Conservation (phyloP, 2,113 vertebrate species). For the Pedionomus torquatus region DNA sequence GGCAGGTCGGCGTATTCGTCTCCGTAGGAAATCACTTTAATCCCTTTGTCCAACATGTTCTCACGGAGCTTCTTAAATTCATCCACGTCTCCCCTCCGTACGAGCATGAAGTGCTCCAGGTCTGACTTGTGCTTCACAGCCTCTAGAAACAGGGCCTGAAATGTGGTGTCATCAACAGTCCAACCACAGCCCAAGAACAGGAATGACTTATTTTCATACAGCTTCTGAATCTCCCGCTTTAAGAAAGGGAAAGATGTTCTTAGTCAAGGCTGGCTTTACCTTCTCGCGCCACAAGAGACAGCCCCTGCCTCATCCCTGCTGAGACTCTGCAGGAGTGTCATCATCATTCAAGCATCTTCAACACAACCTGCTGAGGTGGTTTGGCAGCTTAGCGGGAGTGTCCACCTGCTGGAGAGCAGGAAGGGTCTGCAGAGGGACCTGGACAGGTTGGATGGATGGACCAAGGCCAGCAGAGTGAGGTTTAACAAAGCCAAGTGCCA, state of each 20-base stretch:
- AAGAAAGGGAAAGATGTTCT: conserved; percentile 25
- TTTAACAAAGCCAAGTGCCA: not conserved
- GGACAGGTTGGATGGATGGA: too few relatives aligned
- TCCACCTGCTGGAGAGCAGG: not conserved
- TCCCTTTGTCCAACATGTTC: conserved; percentile 97
- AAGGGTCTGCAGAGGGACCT: not conserved
- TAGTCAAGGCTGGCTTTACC: not conserved
- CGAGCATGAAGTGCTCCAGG: conserved; percentile 96
- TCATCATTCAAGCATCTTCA: not conserved
- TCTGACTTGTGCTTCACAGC: conserved; percentile 96
- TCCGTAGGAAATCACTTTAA: conserved; percentile 95
- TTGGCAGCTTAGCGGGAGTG: not conserved
- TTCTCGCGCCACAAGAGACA: not conserved
- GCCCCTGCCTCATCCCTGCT: not conserved
- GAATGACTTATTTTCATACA: conserved; percentile 95
- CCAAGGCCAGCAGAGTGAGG: not conserved
- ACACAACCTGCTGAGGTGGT: not conserved
- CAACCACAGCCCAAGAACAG: conserved; percentile 95
- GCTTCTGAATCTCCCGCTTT: conserved; percentile 95
- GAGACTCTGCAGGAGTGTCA: not conserved
- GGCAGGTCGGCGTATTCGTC: conserved; percentile 90
- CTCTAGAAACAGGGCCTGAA: conserved; percentile 96
- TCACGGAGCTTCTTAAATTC: conserved; percentile 95
- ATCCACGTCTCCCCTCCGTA: conserved; percentile 89
- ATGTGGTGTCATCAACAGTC: conserved; percentile 96